Conservation (phyloP, 1,140 invertebrate species). For the Drosophila pseudoobscura region DNA sequence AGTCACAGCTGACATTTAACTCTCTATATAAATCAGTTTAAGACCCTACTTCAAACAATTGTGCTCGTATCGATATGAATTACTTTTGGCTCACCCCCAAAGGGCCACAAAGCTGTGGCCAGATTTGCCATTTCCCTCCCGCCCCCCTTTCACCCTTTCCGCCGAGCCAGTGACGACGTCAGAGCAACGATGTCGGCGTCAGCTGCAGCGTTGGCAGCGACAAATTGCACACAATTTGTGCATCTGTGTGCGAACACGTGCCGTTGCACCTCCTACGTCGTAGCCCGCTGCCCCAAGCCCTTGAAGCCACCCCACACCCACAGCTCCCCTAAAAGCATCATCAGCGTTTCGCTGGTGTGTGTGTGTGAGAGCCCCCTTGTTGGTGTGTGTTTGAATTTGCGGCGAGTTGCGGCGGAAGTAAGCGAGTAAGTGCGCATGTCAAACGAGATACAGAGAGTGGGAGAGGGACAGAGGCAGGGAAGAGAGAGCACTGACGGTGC, state of each 20-base stretch:
- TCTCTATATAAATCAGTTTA: too few species aligned
- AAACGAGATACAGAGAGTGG: constrained; percentile 13
- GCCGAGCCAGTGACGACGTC: constrained; percentile 50
- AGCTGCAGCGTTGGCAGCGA: constrained; percentile 41
- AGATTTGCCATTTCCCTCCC: constrained; percentile 21
- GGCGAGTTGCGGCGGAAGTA: constrained; percentile 66
- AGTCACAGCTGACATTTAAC: too few species aligned
- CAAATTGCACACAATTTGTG: constrained; percentile 59
- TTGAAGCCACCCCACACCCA: constrained; percentile 5
- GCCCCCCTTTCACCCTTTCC: neutral
- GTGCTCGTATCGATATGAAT: neutral
- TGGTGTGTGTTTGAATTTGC: constrained; percentile 20
- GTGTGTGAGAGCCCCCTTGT: neutral
- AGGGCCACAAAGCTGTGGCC: constrained; percentile 29
- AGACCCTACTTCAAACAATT: too few species aligned
- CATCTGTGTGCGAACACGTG: constrained; percentile 79
- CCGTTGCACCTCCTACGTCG: constrained; percentile 60
- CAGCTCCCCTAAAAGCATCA: constrained; percentile 18
- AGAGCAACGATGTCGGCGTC: constrained; percentile 26
- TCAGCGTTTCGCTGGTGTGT: constrained; percentile 2
- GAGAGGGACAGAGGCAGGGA: constrained; percentile 1
- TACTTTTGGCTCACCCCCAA: constrained; percentile 6
- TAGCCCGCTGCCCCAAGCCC: neutral
- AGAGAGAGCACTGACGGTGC: constrained; percentile 9
- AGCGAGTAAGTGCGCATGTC: constrained; percentile 69